phyloP scores from a whole-genome alignment of 2,113 vertebrate genomes.

The Aphelocoma coerulescens region DNA sequence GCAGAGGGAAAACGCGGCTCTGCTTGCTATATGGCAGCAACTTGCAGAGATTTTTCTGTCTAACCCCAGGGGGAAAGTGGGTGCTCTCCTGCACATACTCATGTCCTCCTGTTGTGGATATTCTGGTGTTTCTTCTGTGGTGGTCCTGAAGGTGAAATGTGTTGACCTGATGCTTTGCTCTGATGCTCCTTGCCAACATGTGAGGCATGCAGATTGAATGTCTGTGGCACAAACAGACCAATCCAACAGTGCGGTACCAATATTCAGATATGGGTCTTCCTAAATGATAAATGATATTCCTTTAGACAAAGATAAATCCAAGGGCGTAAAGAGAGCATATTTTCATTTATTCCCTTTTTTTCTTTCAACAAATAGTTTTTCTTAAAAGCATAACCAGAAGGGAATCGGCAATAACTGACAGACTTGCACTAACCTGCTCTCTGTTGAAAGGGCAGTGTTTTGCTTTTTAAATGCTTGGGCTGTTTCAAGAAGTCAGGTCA shows the following conservation, averaged over 20 bases:
- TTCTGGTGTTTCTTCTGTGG: neutral
- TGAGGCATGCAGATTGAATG: neutral
- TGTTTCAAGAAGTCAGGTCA: neutral
- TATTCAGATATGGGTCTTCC: neutral
- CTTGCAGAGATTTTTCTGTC: neutral
- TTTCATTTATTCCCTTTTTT: neutral
- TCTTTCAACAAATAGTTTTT: neutral
- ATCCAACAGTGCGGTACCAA: neutral
- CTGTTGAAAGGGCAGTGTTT: neutral
- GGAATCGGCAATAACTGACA: neutral
- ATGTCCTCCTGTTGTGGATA: neutral
- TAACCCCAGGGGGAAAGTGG: neutral
- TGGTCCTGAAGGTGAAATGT: neutral
- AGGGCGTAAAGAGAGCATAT: neutral
- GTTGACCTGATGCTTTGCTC: neutral
- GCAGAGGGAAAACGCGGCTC: neutral
- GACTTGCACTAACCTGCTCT: neutral
- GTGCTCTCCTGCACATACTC: rapidly evolving
- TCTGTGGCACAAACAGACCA: neutral
- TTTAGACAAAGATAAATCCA: neutral
- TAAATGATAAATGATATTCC: neutral
- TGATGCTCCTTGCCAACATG: neutral
- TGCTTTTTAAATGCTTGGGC: neutral
- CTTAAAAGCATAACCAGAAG: neutral
- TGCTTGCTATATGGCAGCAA: neutral